Base-by-base conservation (phyloP, 2,797 vertebrate genomes). In the Hirundo rustica region DNA sequence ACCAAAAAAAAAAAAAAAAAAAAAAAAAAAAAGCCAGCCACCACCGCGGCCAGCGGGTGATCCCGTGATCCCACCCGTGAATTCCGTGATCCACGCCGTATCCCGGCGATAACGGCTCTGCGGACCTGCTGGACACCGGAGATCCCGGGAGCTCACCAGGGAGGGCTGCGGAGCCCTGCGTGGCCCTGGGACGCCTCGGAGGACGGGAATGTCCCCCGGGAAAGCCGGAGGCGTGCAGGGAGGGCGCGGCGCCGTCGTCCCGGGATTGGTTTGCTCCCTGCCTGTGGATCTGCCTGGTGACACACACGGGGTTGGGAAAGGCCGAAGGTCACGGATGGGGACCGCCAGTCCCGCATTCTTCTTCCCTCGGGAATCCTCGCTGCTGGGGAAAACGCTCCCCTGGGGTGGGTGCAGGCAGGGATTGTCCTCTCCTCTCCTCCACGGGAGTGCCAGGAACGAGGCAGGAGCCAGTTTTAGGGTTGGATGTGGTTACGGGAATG, bases 121-220 rank as follows among this genome's bases (percentile, higher is more conserved):
- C 66, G 53, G 65, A 77, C 70, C 92, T 64, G 80, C 77, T 38
- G 86, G 92, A 76, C 85, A 64, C 76, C 89, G 27, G 89, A 84
- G 78, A 92, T 67, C 22, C 66, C 13, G 45, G 44, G 67, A 73
- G 88, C 38, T 89, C 1, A 0, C 13, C 18, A 8, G 51, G 82
- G 54, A 77, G 76, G 87, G 64, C 27, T 58, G 44, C 64, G 25
- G 16, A 62, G 60, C 55, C 45, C 51, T 21, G 21, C 6, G 45
- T 21, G 85, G 60, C 42, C 75, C 71, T 64, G 9, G 72, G 71
- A 71, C 74, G 47, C 58, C 50, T 30, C 9, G 50, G 77, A 81
- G 45, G 77, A 36, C 9, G 10, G 86, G 72, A 89, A 5, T 17
- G 44, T 88, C 45, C 65, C 62, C 38, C 32, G 5, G 74, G n/a